Evolutionary conservation across 2,888 invertebrate genomes (phyloP), one percentile per base, ranked within the genome.

Genomic region (Plusia festucae): DNA sequence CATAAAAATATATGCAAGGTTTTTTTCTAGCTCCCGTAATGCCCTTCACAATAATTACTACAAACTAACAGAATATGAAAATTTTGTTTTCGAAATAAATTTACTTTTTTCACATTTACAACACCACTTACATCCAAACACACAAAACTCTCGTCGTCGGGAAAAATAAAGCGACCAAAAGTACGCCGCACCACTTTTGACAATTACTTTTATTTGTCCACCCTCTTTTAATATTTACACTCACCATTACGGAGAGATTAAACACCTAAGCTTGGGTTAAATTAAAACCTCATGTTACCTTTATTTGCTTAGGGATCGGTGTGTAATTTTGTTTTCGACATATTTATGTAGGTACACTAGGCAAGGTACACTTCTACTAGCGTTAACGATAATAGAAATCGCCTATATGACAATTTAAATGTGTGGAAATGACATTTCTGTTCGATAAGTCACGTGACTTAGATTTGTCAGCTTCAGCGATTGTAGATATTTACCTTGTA

Each of bases 161-260:
- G 11, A 34, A 32, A 51, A 27, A 40, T 68, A 51, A 72, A 73
- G 59, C 60, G 61, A 56, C 51, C 59, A 27, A 66, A 59, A 44
- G 60, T 56, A 61, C 57, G 76, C 20, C 56, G 16, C 56, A 79
- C 74, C 65, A 58, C 60, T 53, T 32, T 57, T 27, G 56, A 65
- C 60, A 76, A 59, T 73, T 54, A 52, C 40, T 61, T 73, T 52
- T 66, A 77, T 73, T 77, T 77, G 54, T 63, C 16, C 40, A 15
- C 30, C 18, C 65, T 66, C 51, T 53, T 65, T 60, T 66, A 51
- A 76, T 76, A 56, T 72, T 73, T 77, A 44, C 40, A 8, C 30
- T 56, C 32, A 9, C 52, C 27, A 44, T 73, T 52, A 0, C 59
- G 18, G 62, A 11, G 54, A 53, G 56, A 73, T 53, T 61, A 62